Percentiles rank a stretch among this genome's conserved stretches.
phyloP scores from a whole-genome alignment of 1,140 invertebrate species.

The Tetramorium parvispinum region DNA sequence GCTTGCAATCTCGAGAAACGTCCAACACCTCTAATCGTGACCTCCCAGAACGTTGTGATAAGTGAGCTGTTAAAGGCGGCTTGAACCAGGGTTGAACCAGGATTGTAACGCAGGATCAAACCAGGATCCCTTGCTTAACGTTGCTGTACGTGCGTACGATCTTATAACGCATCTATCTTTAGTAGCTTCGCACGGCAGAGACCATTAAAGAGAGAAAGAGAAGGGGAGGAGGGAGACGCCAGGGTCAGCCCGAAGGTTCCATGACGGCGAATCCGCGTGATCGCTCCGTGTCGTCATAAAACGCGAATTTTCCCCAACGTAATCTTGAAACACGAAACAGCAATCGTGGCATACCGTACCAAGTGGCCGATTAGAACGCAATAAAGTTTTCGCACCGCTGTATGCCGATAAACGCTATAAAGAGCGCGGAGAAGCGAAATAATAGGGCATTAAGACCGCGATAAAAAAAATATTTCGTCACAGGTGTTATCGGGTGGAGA shows the following conservation, averaged over 20 bases:
- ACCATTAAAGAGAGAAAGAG: slow-evolving; percentile 54
- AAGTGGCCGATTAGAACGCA: slow-evolving; percentile 63
- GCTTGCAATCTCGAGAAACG: slow-evolving; percentile 51
- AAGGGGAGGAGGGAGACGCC: background rate
- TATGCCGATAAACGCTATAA: slow-evolving; percentile 49
- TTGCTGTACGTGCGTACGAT: slow-evolving; percentile 15
- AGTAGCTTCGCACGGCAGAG: slow-evolving; percentile 24
- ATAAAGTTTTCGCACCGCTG: slow-evolving; percentile 40
- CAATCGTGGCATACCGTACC: slow-evolving; percentile 56
- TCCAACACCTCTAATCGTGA: slow-evolving; percentile 56
- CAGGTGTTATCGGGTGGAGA: slow-evolving; percentile 48
- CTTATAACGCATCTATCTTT: slow-evolving; percentile 70
- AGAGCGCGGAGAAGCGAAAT: slow-evolving; percentile 48
- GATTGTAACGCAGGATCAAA: slow-evolving; percentile 63
- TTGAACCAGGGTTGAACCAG: slow-evolving; percentile 19
- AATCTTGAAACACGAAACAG: slow-evolving; percentile 73
- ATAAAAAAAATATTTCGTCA: slow-evolving; percentile 39
- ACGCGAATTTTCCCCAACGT: slow-evolving; percentile 58
- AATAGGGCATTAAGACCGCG: background rate
- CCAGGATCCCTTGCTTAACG: slow-evolving; percentile 32
- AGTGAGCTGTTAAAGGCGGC: slow-evolving; percentile 71
- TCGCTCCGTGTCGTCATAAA: slow-evolving; percentile 66
- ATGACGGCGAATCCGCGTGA: slow-evolving; percentile 22
- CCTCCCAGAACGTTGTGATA: slow-evolving; percentile 72
- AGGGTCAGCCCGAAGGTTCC: slow-evolving; percentile 46